Evolutionary conservation across 1,140 invertebrate genomes (phyloP).

Genomic region (Lysiphlebus fabarum): DNA sequence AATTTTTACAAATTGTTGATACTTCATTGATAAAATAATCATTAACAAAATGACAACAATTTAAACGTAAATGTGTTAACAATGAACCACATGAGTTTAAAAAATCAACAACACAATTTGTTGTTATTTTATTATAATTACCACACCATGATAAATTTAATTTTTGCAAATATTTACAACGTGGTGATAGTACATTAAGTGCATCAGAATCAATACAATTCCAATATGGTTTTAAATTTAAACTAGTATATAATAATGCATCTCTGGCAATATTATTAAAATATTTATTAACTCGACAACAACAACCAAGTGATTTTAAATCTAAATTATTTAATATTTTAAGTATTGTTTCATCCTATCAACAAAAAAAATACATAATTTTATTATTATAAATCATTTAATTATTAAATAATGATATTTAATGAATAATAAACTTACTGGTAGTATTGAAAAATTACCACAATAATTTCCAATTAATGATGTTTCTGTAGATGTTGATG

Average conservation of each 20-base stretch:
- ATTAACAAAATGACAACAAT: conserved; percentile 74
- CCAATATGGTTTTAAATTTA: conserved; percentile 76
- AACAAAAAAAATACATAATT: too few relatives aligned
- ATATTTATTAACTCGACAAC: conserved; percentile 71
- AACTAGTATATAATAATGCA: conserved; percentile 70
- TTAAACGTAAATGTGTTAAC: conserved; percentile 69
- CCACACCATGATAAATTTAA: conserved; percentile 87
- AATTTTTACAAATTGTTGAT: conserved; percentile 61
- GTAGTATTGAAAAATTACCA: conserved; percentile 48
- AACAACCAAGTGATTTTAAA: conserved; percentile 70
- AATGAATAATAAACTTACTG: conserved; percentile 38
- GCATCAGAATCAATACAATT: conserved; percentile 60
- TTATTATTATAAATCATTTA: conserved; percentile 17
- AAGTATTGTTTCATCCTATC: conserved; percentile 72
- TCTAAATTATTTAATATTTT: conserved; percentile 76
- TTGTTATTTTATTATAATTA: conserved; percentile 63
- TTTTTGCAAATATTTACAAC: conserved; percentile 70
- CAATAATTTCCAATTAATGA: conserved; percentile 32
- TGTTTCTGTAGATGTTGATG: conserved; percentile 10
- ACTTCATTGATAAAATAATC: conserved; percentile 62
- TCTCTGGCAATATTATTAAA: conserved; percentile 75
- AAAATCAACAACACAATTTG: conserved; percentile 63
- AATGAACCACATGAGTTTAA: conserved; percentile 63
- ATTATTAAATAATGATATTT: conserved; percentile 7
- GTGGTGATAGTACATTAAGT: conserved; percentile 53